Percentiles rank a stretch among this genome's conserved stretches.
These are phyloP conservation scores for Nemopilema nomurai DNA, from an alignment of 30 jellyfish, hydroid and myxozoan species.

Conservation along the genomic window DNA sequence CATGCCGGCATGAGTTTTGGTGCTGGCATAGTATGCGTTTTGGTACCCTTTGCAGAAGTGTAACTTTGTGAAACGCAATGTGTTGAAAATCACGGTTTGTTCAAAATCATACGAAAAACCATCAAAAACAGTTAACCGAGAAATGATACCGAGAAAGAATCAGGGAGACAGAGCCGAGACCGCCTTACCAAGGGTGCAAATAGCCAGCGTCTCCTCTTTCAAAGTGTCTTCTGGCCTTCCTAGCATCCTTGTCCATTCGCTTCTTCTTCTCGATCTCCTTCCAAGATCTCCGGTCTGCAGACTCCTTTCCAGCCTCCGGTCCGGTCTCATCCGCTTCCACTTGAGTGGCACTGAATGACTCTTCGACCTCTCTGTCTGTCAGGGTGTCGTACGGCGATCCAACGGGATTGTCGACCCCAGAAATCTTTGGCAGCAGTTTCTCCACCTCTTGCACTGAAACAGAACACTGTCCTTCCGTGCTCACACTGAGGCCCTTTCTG, in stretches of 20 bases:
- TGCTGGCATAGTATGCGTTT: no score
- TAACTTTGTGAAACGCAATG: no score
- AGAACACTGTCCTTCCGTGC: slow-evolving; percentile 13
- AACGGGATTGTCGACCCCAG: slow-evolving; percentile 16
- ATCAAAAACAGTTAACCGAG: neutral
- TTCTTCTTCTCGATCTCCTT: slow-evolving; percentile 84
- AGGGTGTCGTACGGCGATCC: slow-evolving; percentile 65
- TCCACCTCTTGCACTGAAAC: slow-evolving; percentile 29
- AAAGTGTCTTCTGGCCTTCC: slow-evolving; percentile 63
- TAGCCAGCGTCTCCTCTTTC: slow-evolving; percentile 90
- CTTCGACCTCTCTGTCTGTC: slow-evolving; percentile 88
- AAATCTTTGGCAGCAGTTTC: slow-evolving; percentile 22
- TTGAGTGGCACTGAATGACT: slow-evolving; percentile 61
- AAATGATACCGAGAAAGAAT: neutral
- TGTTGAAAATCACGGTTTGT: no score
- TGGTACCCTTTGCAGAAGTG: no score
- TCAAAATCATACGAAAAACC: neutral
- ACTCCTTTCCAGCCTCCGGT: slow-evolving; percentile 25
- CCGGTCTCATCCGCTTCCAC: slow-evolving; percentile 28
- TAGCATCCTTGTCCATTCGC: slow-evolving; percentile 68
- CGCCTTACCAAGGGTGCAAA: slow-evolving; percentile 77
- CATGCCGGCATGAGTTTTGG: no score
- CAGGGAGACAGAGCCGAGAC: neutral
- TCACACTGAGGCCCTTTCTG: slow-evolving; percentile 2
- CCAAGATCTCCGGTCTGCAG: no score